Conservation (phyloP, 2,888 invertebrate genomes). For the Congeria kusceri region DNA sequence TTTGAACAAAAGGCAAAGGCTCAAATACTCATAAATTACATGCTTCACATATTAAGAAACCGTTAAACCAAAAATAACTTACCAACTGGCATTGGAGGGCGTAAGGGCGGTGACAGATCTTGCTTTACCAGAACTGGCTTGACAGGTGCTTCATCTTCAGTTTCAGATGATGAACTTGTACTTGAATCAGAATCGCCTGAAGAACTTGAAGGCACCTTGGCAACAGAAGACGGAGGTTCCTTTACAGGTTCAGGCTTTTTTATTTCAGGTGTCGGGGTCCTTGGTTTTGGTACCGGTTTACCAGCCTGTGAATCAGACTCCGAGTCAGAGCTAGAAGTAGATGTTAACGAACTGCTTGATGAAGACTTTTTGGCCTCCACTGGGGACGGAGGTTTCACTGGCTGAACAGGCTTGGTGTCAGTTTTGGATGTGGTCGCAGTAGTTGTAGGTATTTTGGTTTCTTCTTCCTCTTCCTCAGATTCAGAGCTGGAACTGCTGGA, state of each 20-base stretch:
- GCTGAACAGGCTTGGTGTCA: background rate
- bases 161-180: background rate
- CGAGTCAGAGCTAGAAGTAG: background rate
- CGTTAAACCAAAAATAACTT: no score
- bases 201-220: conserved; percentile 2
- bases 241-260: background rate
- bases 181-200: conserved; percentile 25
- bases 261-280: no score
- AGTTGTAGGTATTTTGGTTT: background rate
- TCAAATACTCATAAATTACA: no score
- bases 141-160: background rate
- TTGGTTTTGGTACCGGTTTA: no score
- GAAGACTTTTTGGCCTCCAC: background rate
- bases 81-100: no score
- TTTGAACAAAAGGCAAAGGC: no score
- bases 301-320: conserved; percentile 2
- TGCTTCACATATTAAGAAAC: no score
- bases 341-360: background rate
- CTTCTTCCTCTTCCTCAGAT: conserved; percentile 10
- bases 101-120: no score
- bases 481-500: conserved; percentile 4
- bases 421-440: background rate
- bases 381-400: background rate
- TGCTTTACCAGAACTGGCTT: background rate
- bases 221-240: conserved; percentile 1